Percentiles rank a stretch among this genome's conserved stretches.
phyloP scores from a whole-genome alignment of 2,113 vertebrate species.

The Mormyrus iriodes region DNA sequence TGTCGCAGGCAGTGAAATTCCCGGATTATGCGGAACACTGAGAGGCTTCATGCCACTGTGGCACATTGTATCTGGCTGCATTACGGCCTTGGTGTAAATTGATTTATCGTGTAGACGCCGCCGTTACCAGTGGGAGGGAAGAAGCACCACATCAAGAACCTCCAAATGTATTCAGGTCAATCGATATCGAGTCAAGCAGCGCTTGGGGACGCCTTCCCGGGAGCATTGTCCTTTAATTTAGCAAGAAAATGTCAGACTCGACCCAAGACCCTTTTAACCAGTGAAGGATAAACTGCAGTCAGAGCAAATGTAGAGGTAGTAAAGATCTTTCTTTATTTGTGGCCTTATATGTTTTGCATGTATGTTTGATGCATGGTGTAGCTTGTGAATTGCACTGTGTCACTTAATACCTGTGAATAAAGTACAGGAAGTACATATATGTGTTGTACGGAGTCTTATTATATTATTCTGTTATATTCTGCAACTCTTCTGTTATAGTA shows the following conservation, averaged over 20 bases:
- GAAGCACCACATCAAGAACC: constrained; percentile 13
- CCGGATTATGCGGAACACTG: not conserved
- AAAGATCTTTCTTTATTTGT: not conserved
- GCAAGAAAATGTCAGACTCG: constrained; percentile 20
- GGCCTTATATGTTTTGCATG: not conserved
- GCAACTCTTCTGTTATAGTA: no score
- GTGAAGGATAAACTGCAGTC: not conserved
- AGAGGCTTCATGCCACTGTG: not conserved
- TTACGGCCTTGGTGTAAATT: constrained; percentile 23
- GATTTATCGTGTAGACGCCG: constrained; percentile 27
- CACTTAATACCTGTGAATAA: not conserved
- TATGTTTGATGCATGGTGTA: not conserved
- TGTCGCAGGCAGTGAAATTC: not conserved
- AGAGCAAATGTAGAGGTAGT: not conserved
- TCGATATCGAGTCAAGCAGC: constrained; percentile 22
- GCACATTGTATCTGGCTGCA: not conserved
- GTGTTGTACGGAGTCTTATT: not conserved
- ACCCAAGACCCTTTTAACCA: constrained; percentile 1
- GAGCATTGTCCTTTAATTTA: constrained; percentile 16
- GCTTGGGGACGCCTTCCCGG: constrained; percentile 7
- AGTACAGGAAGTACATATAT: not conserved
- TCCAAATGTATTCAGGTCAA: constrained; percentile 26
- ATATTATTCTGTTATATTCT: no score
- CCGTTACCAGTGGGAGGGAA: constrained; percentile 17
- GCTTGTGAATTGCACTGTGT: not conserved